Conservation (phyloP, 2,113 vertebrate species). For the Heliornis fulica region DNA sequence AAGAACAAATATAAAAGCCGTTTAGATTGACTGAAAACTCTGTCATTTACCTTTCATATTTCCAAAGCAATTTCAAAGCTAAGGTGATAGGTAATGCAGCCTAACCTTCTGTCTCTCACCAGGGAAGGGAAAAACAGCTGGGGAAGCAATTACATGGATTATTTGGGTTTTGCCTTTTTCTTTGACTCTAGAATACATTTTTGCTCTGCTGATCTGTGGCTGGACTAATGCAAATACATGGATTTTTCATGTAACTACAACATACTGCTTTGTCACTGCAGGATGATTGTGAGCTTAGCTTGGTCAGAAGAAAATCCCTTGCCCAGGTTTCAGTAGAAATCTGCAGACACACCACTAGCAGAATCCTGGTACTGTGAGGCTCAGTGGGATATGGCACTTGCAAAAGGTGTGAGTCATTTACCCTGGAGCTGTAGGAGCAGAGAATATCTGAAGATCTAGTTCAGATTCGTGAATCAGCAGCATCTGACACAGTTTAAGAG, state of each 20-base stretch:
- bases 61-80: neutral
- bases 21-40: neutral
- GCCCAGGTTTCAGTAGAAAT: neutral
- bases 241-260: neutral
- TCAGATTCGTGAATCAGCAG: slow-evolving; percentile 40
- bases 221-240: neutral
- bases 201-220: neutral
- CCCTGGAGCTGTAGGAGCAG: slow-evolving; percentile 14
- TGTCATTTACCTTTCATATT: neutral
- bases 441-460: slow-evolving; percentile 20
- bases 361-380: neutral
- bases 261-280: neutral
- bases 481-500: slow-evolving; percentile 55
- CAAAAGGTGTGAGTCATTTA: neutral
- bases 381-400: neutral
- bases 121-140: neutral
- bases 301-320: neutral
- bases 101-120: neutral
- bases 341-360: neutral
- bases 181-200: neutral
- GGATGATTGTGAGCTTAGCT: neutral
- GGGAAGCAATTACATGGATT: neutral
- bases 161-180: neutral
- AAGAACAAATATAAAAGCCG: neutral
- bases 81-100: neutral